Conservation (phyloP, 2,888 invertebrate species). For the Agrypnus murinus region DNA sequence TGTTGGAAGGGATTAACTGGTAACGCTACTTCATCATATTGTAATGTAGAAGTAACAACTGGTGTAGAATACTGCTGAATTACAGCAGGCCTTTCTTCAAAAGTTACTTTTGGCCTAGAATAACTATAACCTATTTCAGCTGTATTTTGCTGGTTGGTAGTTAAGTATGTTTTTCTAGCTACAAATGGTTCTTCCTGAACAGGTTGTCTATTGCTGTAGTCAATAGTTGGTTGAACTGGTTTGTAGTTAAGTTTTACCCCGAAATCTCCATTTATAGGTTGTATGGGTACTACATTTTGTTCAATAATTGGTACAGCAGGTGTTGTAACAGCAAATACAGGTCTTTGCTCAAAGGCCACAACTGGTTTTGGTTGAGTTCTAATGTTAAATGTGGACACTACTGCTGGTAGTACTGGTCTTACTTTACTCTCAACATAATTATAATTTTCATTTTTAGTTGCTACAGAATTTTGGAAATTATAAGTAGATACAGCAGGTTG, state of each 20-base stretch:
- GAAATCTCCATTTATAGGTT: not conserved
- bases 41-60: constrained; percentile 2
- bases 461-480: constrained; percentile 63
- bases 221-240: not conserved
- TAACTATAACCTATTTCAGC: constrained; percentile 51
- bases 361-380: not conserved
- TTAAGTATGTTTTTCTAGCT: constrained; percentile 65
- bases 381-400: not conserved
- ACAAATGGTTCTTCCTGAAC: constrained; percentile 65
- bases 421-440: not conserved
- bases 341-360: not conserved
- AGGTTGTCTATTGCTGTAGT: constrained; percentile 58
- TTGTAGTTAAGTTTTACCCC: not conserved
- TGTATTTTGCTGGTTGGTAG: constrained; percentile 38
- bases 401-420: not conserved
- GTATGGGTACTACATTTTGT: constrained; percentile 26
- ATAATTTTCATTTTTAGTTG: not conserved
- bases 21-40: constrained; percentile 22
- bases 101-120: constrained; percentile 53
- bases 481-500: constrained; percentile 61
- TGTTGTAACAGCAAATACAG: not conserved
- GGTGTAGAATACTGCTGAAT: not conserved
- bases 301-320: constrained; percentile 29
- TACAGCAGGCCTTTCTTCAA: constrained; percentile 55
- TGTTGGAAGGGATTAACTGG: constrained; percentile 45